Conservation (phyloP, 2,113 vertebrate genomes). For the Pteropus alecto region DNA sequence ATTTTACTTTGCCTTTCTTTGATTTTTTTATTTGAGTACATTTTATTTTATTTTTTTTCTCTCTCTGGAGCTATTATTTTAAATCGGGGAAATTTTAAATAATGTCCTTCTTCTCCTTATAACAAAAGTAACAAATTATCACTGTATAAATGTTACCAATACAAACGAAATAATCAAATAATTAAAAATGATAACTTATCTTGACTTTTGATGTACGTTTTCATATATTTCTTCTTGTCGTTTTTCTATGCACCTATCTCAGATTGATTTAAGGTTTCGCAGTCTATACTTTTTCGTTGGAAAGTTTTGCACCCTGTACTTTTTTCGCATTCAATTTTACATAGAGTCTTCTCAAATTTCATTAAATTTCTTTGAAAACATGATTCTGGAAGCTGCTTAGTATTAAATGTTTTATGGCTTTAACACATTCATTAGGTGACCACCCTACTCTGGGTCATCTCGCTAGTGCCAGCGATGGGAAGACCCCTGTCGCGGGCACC, state of each 20-base stretch:
- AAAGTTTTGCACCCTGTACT: not conserved
- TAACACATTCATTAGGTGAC: not conserved
- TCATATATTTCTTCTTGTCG: not conserved
- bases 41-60: not conserved
- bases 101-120: not conserved
- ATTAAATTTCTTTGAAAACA: not conserved
- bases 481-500: not conserved
- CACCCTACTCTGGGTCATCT: no score
- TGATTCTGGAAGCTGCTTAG: not conserved
- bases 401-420: not conserved
- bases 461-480: not conserved
- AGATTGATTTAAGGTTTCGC: not conserved
- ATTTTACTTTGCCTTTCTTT: not conserved
- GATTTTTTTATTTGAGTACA: not conserved
- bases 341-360: not conserved
- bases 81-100: not conserved
- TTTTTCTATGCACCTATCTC: not conserved
- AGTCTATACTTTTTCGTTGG: not conserved
- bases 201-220: not conserved
- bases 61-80: not conserved
- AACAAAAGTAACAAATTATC: not conserved
- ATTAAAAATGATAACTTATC: not conserved
- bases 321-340: not conserved
- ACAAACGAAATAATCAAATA: not conserved
- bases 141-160: not conserved